phyloP scores from a whole-genome alignment of 1,140 invertebrate species.

The Acromyrmex charruanus region DNA sequence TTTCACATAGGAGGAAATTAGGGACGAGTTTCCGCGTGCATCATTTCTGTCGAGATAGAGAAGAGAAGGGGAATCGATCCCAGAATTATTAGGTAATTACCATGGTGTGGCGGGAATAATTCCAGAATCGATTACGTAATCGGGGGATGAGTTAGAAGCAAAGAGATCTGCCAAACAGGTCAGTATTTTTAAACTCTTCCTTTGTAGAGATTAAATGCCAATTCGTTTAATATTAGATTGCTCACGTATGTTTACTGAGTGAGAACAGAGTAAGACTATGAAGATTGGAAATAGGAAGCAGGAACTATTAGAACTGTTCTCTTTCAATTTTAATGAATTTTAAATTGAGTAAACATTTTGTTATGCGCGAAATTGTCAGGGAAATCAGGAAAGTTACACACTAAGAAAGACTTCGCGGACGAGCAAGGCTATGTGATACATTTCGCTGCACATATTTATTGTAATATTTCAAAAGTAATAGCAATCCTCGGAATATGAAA shows the following conservation, averaged over 20 bases:
- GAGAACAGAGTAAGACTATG: neutral
- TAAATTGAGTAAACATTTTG: neutral
- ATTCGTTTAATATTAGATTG: slow-evolving; percentile 53
- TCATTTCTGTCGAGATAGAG: slow-evolving; percentile 22
- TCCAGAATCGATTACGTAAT: slow-evolving; percentile 68
- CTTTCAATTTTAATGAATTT: neutral
- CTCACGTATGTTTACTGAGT: slow-evolving; percentile 1
- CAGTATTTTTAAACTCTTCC: slow-evolving; percentile 47
- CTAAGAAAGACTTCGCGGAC: neutral
- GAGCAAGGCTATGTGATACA: neutral
- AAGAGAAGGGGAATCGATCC: slow-evolving; percentile 58
- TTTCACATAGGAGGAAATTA: slow-evolving; percentile 66
- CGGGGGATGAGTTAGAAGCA: neutral
- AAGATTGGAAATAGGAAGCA: neutral
- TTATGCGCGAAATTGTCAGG: neutral
- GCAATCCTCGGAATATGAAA: neutral
- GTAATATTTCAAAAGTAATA: neutral
- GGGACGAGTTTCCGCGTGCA: slow-evolving; percentile 54
- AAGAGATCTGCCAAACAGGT: neutral
- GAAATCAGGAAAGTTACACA: neutral
- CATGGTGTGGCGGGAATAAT: slow-evolving; percentile 70
- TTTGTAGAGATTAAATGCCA: slow-evolving; percentile 52
- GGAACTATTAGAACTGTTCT: neutral
- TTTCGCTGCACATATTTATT: neutral
- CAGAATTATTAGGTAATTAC: slow-evolving; percentile 77